Evolutionary conservation across 2,113 vertebrate species (phyloP).

Genomic region (Anhinga anhinga): DNA sequence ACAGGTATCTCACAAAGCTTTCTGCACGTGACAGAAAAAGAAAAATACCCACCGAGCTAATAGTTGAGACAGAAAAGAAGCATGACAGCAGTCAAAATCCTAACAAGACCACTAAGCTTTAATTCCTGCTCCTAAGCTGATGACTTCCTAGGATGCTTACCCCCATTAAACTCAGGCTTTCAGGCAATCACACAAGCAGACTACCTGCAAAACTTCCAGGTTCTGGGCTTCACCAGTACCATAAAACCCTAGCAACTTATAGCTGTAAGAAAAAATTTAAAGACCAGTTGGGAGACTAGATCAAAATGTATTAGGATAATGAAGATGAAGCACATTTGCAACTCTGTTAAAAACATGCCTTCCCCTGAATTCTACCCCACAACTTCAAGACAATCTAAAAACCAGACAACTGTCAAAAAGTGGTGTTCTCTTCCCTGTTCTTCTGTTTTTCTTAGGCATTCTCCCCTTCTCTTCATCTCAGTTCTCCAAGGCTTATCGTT

Average conservation of each 20-base stretch:
- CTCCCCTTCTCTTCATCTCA: neutral
- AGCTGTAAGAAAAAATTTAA: neutral
- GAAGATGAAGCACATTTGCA: neutral
- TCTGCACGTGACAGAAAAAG: neutral
- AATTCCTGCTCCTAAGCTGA: neutral
- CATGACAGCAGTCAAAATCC: neutral
- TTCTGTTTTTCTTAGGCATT: neutral
- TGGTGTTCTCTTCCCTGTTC: neutral
- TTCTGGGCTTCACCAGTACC: neutral
- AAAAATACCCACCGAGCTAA: neutral
- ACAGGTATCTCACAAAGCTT: neutral
- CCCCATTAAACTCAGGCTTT: neutral
- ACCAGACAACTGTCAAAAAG: neutral
- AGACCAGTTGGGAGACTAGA: neutral
- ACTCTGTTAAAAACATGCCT: neutral
- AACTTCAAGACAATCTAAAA: neutral
- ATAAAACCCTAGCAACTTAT: neutral
- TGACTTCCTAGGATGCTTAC: neutral
- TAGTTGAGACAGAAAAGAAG: neutral
- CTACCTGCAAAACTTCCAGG: neutral
- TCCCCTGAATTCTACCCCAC: neutral
- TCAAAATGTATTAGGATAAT: neutral
- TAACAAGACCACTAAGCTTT: neutral
- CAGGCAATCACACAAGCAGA: neutral
- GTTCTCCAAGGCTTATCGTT: neutral